These are phyloP conservation scores for Chrysaora quinquecirrha DNA, from an alignment of 30 jellyfish, hydroid and myxozoan species.

Conservation along the genomic window DNA sequence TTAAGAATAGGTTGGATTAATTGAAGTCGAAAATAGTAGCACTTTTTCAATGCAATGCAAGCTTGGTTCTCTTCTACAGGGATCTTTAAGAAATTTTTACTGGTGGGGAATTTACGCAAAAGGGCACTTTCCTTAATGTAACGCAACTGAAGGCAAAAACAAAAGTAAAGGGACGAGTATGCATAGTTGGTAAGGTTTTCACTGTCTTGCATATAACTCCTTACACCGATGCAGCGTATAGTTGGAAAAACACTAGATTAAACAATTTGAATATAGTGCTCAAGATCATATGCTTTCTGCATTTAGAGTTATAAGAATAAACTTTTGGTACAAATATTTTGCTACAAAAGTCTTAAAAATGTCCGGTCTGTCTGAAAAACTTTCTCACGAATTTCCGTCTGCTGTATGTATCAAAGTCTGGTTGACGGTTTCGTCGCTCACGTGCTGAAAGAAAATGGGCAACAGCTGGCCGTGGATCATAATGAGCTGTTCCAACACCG, in stretches of 20 bases:
- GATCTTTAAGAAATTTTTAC: constrained; percentile 31
- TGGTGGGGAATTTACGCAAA: constrained; percentile 45
- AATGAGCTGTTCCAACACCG: constrained; percentile 57
- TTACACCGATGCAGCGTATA: constrained; percentile 41
- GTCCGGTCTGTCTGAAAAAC: constrained; percentile 44
- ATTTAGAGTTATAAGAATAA: constrained; percentile 27
- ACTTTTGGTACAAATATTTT: constrained; percentile 42
- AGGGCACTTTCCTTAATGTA: constrained; percentile 31
- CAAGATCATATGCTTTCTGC: constrained; percentile 40
- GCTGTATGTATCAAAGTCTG: constrained; percentile 40
- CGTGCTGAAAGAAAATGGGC: constrained; percentile 44
- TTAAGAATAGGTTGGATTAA: no score
- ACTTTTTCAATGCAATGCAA: no score
- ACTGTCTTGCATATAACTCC: constrained; percentile 39
- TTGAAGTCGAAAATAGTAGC: no score
- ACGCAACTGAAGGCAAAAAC: constrained; percentile 43
- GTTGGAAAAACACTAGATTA: constrained; percentile 4
- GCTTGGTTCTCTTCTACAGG: background rate
- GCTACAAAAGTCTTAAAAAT: constrained; percentile 20
- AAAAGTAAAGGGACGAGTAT: constrained; percentile 38
- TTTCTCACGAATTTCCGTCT: constrained; percentile 52
- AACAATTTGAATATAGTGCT: constrained; percentile 33
- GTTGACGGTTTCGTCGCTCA: constrained; percentile 65
- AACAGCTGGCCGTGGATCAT: constrained; percentile 63
- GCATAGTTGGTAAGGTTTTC: constrained; percentile 26